Evolutionary conservation across 2,888 invertebrate species (phyloP).

Genomic region (Tetropium fuscum): DNA sequence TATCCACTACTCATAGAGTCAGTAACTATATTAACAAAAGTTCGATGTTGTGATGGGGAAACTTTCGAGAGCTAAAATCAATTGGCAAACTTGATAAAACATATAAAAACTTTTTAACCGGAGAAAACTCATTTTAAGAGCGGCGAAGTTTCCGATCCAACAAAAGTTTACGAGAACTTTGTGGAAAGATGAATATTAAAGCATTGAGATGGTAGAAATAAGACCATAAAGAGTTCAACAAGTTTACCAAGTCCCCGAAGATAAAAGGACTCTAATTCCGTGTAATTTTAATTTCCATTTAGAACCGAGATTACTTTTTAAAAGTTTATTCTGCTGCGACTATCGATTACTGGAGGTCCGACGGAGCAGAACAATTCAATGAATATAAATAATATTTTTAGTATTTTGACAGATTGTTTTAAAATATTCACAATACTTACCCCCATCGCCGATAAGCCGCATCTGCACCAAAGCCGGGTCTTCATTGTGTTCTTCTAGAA

Average conservation of each 20-base stretch:
- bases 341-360: no score
- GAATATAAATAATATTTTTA: no score
- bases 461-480: conserved; percentile 87
- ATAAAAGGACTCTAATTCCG: conserved; percentile 25
- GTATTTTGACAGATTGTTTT: no score
- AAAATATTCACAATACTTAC: conserved; percentile 65
- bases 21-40: no score
- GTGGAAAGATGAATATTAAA: conserved; percentile 43
- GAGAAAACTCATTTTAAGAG: conserved; percentile 50
- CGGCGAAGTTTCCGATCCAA: conserved; percentile 39
- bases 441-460: conserved; percentile 87
- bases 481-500: conserved; percentile 87
- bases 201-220: conserved; percentile 38
- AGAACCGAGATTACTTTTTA: conserved; percentile 22
- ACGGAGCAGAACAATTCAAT: no score
- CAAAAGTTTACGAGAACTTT: conserved; percentile 33
- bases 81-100: conserved; percentile 43
- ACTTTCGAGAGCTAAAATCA: conserved; percentile 41
- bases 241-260: conserved; percentile 33
- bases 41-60: no score
- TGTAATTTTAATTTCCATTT: conserved; percentile 29
- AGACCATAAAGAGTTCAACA: conserved; percentile 35
- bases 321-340: conserved; percentile 5
- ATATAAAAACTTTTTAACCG: conserved; percentile 42
- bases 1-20: no score